A percentile compares a stretch with the other conserved stretches of the same genome.
Conservation (phyloP, 1,140 invertebrate genomes). For the Ditylenchus dipsaci region DNA sequence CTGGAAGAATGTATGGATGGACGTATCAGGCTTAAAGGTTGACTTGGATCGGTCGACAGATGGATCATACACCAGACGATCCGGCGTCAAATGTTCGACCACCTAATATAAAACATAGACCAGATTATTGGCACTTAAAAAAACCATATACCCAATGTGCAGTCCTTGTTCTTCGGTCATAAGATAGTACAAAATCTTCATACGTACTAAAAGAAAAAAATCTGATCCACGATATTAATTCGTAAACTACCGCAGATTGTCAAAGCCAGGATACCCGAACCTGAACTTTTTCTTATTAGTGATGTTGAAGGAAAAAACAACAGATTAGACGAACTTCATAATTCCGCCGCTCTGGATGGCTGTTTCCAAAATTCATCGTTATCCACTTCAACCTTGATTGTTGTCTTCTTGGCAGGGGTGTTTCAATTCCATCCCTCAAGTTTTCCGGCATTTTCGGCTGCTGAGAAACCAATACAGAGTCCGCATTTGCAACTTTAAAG, state of each 20-base stretch:
- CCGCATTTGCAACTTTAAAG: too few species aligned
- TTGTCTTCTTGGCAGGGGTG: neutral
- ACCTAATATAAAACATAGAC: conserved; percentile 63
- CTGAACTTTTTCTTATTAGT: conserved; percentile 58
- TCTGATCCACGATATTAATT: neutral
- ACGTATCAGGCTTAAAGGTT: conserved; percentile 69
- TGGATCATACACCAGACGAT: conserved; percentile 69
- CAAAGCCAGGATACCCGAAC: conserved; percentile 79
- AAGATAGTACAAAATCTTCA: conserved; percentile 86
- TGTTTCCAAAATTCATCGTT: conserved; percentile 28
- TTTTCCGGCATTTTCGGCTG: too few species aligned
- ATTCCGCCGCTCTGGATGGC: conserved; percentile 50
- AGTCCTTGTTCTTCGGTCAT: conserved; percentile 75
- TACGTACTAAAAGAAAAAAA: conserved; percentile 65
- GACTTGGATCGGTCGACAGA: conserved; percentile 75
- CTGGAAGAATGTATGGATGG: conserved; percentile 74
- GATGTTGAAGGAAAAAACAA: conserved; percentile 5
- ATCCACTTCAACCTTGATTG: neutral
- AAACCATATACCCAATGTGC: conserved; percentile 95
- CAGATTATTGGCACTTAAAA: conserved; percentile 76
- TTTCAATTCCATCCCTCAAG: too few species aligned
- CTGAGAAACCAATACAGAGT: too few species aligned
- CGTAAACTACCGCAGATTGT: conserved; percentile 74
- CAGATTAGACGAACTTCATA: conserved; percentile 28
- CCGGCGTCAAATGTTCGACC: conserved; percentile 84